Evolutionary conservation across 2,888 invertebrate species (phyloP), one percentile per base, ranked within the genome.

Genomic region (Pecten maximus): DNA sequence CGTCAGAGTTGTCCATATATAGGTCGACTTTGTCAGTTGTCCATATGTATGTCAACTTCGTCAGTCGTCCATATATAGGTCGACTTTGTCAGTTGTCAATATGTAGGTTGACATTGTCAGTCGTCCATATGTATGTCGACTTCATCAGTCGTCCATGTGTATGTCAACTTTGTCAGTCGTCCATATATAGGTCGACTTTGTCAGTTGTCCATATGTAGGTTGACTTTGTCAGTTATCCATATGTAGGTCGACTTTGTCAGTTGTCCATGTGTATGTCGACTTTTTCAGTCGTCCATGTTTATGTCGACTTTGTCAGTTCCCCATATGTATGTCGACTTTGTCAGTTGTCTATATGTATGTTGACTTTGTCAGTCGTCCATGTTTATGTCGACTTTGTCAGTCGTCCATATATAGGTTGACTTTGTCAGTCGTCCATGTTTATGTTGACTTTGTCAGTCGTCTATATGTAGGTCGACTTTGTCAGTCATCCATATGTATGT

Each of bases 401-500:
- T 54, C 50, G 50, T 23, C 50, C 50, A 19, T 54, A 19, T 54
- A 16, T 54, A 54, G 50, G 15, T 54, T 16, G 3, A 19, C 12
- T n/a, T n/a, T 54, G 3, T 8, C 44, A 12, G 50, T 16, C 50
- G n/a, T n/a, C n/a, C n/a, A n/a, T n/a, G n/a, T n/a, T n/a, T n/a
- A n/a, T n/a, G n/a, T n/a, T n/a, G n/a, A n/a, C 2, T 2, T 54
- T 23, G 23, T 54, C 15, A 54, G 50, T 54, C 50, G 50, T 23
- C 50, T 16, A 19, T 54, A 19, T 54, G 50, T 54, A 54, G 50
- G 15, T 54, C 50, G 3, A 44, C 4, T 44, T 44, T 44, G 23
- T 88, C 44, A 91, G 88, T 91, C 91, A 87, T 93, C 93, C 12
- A 93, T 74, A 92, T 93, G 93, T 39, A 93, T 86, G 50, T 96